Evolutionary conservation across 2,113 vertebrate genomes (phyloP).

Genomic region (Anseranas semipalmata): DNA sequence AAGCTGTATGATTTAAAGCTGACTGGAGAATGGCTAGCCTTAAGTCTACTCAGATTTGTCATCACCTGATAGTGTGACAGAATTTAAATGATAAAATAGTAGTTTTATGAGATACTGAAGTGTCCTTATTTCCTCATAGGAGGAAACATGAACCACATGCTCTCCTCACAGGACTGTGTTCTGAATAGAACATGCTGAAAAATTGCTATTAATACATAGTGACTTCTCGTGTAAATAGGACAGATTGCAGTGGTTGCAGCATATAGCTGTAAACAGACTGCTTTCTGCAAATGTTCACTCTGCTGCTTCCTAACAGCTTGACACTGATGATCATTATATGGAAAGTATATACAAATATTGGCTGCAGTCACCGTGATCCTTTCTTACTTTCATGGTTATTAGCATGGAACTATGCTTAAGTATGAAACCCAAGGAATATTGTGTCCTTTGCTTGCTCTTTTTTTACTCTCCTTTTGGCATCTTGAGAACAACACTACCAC

Average conservation of each 20-base stretch:
- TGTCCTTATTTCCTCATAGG: not conserved
- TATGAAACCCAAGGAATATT: not conserved
- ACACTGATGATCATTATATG: not conserved
- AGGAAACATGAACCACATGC: not conserved
- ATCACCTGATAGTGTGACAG: not conserved
- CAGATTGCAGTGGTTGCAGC: slow-evolving; percentile 42
- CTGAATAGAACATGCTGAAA: not conserved
- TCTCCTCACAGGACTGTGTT: not conserved
- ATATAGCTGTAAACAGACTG: slow-evolving; percentile 9
- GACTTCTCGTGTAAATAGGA: not conserved
- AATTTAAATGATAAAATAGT: not conserved
- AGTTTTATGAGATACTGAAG: not conserved
- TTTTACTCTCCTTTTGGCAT: not conserved
- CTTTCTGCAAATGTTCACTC: slow-evolving; percentile 15
- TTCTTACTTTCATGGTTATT: not conserved
- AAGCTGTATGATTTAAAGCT: not conserved
- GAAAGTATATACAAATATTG: not conserved
- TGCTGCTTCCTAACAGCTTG: slow-evolving; percentile 19
- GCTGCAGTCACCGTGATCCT: not conserved
- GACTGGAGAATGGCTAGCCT: not conserved
- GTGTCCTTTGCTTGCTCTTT: not conserved
- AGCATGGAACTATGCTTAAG: not conserved
- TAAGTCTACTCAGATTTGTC: not conserved
- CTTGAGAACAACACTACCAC: not conserved
- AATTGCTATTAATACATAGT: not conserved